Base-by-base conservation (phyloP, 37 sponge, comb jelly and placozoan genomes). In the Petrosia ficiformis region DNA sequence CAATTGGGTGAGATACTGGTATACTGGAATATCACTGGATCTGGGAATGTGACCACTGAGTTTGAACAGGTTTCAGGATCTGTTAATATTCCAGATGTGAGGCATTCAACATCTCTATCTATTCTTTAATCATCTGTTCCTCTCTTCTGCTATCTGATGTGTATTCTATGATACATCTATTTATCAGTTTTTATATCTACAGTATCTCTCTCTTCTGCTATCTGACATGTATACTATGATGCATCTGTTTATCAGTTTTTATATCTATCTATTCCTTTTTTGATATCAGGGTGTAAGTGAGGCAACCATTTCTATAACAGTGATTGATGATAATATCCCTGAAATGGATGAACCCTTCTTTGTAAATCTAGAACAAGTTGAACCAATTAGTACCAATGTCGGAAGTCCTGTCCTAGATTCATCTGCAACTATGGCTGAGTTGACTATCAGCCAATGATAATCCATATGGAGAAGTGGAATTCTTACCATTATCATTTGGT, bases 391-490 rank as follows among this genome's bases (percentile, higher is more conserved):
- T 32, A 33, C 82, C 21, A 78, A 73, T 44, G 76, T 90, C 22
- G 94, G 90, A 24, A 54, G 34, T 30, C 90, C 94, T 4, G 31
- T 25, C 14, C 76, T 95, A 19, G 76, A 85, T 57, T 28, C 61
- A 0, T 42, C 59, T 6, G 80, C 57, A 11, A 66, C 77, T 57
- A 84, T 57, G 32, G 92, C 89, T 24, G 82, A 76, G 39, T 67
- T 95, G 58, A 95, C 96, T 2, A 32, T 40, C 72, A 67, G 96
- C 96, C 66, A 95, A 86, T 73, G 79, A 95, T 61, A 77, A 82
- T 37, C 92, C 96, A 2, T 91, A 95, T 76, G 96, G 96, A n/a
- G 76, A 81, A 71, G 79, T 95, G 8, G 81, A 88, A 70, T 88
- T 95, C 68, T 85, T 80, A 29, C 57, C 54, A 16, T 28, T 36